A percentile compares a stretch with the other conserved stretches of the same genome.
Conservation (phyloP, 2,888 invertebrate genomes). For the Phrixothrix hirtus region DNA sequence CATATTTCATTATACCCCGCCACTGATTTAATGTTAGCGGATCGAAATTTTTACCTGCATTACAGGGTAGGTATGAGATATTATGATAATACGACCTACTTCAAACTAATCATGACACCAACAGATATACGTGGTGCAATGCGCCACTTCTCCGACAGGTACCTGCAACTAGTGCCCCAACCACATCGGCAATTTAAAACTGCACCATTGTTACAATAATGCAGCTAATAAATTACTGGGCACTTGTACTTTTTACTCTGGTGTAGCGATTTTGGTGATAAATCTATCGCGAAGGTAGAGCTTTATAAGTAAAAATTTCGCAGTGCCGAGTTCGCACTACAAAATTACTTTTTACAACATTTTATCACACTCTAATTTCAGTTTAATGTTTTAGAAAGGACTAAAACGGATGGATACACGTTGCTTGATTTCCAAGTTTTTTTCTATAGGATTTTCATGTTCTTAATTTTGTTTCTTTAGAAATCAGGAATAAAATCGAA, state of each 20-base stretch:
- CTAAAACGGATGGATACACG: neutral
- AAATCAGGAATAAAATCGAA: too few species aligned
- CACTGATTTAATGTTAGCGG: conserved; percentile 30
- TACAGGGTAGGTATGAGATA: conserved; percentile 45
- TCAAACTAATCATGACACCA: conserved; percentile 49
- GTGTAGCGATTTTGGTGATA: conserved; percentile 14
- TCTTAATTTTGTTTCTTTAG: too few species aligned
- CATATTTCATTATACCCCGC: conserved; percentile 19
- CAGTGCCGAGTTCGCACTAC: conserved; percentile 11
- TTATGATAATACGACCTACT: conserved; percentile 51
- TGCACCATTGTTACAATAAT: conserved; percentile 14
- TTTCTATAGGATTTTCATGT: too few species aligned
- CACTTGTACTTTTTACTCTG: conserved; percentile 16
- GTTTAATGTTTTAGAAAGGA: neutral
- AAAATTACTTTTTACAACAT: conserved; percentile 12
- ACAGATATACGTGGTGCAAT: conserved; percentile 44
- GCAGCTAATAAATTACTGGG: conserved; percentile 19
- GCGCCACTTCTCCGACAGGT: conserved; percentile 34
- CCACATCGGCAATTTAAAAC: conserved; percentile 10
- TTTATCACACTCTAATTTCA: conserved; percentile 5
- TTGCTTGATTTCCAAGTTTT: neutral
- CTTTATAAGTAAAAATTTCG: conserved; percentile 7
- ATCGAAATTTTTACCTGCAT: conserved; percentile 47
- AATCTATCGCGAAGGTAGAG: conserved; percentile 19
- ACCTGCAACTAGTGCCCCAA: conserved; percentile 23